Percentiles rank a stretch among this genome's conserved stretches.
Conservation (phyloP, 2,113 vertebrate species). For the Rissa tridactyla region DNA sequence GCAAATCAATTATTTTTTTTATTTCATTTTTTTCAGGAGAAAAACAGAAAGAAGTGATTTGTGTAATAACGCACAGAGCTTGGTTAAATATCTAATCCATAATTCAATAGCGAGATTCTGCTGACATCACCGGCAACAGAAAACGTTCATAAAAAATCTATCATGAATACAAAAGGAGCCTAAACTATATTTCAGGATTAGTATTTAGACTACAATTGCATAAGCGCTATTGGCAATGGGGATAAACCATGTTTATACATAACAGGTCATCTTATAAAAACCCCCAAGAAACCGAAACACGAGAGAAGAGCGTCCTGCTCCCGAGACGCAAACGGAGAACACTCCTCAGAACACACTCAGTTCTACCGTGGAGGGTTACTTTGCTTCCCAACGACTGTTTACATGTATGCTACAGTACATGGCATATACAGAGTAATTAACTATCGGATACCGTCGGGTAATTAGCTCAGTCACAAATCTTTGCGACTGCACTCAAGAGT, state of each 20-base stretch:
- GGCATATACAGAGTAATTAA: not conserved
- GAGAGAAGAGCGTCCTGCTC: not conserved
- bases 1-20: not conserved
- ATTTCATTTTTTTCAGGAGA: slow-evolving; percentile 13
- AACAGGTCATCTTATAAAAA: not conserved
- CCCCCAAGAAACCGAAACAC: not conserved
- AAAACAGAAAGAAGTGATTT: slow-evolving; percentile 39
- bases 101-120: slow-evolving; percentile 70
- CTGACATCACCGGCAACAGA: slow-evolving; percentile 66
- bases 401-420: not conserved
- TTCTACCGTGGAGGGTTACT: not conserved
- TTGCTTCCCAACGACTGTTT: not conserved
- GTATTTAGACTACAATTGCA: not conserved
- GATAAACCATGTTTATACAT: not conserved
- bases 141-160: slow-evolving; percentile 6
- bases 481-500: not conserved
- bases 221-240: not conserved
- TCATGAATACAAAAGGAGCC: slow-evolving; percentile 62
- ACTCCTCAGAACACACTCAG: not conserved
- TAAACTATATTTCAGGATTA: slow-evolving; percentile 18
- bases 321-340: not conserved
- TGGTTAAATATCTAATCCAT: slow-evolving; percentile 74
- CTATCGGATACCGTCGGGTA: not conserved
- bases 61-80: slow-evolving; percentile 12
- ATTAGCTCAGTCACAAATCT: not conserved